Evolutionary conservation across 2,113 vertebrate species (phyloP), one percentile per base, ranked within the genome.

Genomic region (Lepus europaeus): DNA sequence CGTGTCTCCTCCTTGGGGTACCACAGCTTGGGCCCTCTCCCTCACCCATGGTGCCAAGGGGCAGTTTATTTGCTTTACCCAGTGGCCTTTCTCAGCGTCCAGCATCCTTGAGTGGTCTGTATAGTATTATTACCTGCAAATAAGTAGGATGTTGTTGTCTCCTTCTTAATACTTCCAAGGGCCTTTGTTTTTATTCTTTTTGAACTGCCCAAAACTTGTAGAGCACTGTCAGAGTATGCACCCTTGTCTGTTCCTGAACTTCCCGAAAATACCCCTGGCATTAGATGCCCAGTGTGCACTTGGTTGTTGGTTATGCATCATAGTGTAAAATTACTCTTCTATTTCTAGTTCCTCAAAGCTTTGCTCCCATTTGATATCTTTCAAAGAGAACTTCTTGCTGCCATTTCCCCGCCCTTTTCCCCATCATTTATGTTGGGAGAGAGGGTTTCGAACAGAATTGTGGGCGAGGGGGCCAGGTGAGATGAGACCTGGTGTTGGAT

Each of bases 331-430:
- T 49, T 93, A 72, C 73, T 72, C 14, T 89, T 94, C 14, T 77
- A 6, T 87, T 95, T 96, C 84, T 83, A 36, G 74, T 76, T 90
- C 80, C 74, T 93, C 22, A 36, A 61, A 80, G 45, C 80, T 49
- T 89, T 80, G 25, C 31, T 93, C 8, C 23, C 22, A 69, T 83
- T 87, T 89, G 78, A 45, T 22, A 14, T 84, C 78, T 87, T 77
- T 77, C 16, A 14, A 27, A 74, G 94, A 89, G 63, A 84, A 29
- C 61, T 16, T 16, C 27, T 95, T 89, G 66, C 72, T 76, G 78
- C 51, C 5, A 1, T 72, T 19, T 74, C 31, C n/a, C 13, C 13
- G 27, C 22, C 31, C 4, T 64, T 51, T 59, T 63, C 39, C 36
- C 36, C 8, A 8, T 79, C 81, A 22, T 39, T 93, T 89, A 80